A percentile compares a stretch with the other conserved stretches of the same genome.
Conservation (phyloP, 2,797 vertebrate genomes). For the Myotis daubentonii region DNA sequence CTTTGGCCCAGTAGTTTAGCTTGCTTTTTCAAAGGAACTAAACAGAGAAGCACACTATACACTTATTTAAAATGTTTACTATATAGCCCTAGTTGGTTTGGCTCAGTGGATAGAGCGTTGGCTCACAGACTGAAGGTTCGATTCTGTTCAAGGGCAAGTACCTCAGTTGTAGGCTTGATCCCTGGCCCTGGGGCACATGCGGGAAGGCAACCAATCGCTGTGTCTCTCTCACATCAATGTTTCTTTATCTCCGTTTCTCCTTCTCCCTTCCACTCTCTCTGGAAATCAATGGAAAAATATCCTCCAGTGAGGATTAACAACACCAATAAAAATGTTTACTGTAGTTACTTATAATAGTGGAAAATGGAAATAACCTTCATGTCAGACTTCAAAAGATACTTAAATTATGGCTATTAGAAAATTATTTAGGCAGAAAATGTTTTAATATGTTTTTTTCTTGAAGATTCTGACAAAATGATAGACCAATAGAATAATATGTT, state of each 20-base stretch:
- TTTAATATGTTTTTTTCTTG: background rate
- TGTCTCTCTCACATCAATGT: too few species aligned
- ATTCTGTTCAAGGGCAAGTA: too few species aligned
- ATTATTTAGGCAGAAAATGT: background rate
- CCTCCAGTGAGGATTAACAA: too few species aligned
- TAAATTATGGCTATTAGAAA: background rate
- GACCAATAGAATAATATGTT: background rate
- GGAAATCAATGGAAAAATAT: too few species aligned
- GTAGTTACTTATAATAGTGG: background rate
- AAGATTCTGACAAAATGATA: background rate
- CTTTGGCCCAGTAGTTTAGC: background rate
- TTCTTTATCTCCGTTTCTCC: too few species aligned
- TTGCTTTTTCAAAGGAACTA: background rate
- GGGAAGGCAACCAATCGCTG: too few species aligned
- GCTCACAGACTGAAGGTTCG: too few species aligned
- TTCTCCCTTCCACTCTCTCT: too few species aligned
- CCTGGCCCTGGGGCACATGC: too few species aligned
- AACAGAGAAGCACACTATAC: background rate
- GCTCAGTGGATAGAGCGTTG: too few species aligned
- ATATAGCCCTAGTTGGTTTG: too few species aligned
- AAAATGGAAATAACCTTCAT: background rate
- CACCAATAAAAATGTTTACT: background rate
- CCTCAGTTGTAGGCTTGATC: too few species aligned
- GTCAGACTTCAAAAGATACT: background rate
- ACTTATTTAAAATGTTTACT: background rate